Evolutionary conservation across 2,888 invertebrate species (phyloP).

Genomic region (Ophion costatus): DNA sequence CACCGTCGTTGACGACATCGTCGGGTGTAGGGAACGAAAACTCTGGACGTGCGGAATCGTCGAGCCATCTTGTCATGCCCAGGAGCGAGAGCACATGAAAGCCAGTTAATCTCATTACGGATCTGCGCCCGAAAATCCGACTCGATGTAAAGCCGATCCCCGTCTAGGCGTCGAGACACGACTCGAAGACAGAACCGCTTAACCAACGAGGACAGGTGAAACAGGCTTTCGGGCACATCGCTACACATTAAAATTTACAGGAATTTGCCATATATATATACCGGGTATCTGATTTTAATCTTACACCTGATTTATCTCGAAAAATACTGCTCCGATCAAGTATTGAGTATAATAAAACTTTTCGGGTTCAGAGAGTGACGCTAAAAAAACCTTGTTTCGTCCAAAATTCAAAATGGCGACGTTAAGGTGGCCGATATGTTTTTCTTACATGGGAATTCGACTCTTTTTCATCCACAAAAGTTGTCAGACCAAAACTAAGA

Average conservation of each 20-base stretch:
- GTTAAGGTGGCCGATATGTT: too few relatives aligned
- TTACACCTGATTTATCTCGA: too few relatives aligned
- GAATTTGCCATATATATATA: constrained; percentile 17
- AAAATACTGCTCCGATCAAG: too few relatives aligned
- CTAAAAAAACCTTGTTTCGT: too few relatives aligned
- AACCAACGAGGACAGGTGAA: constrained; percentile 71
- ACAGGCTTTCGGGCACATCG: constrained; percentile 71
- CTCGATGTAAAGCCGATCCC: constrained; percentile 72
- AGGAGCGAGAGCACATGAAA: neutral
- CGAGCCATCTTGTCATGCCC: constrained; percentile 23
- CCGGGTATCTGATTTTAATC: too few relatives aligned
- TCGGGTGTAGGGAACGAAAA: constrained; percentile 10
- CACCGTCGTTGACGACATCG: neutral
- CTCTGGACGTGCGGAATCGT: constrained; percentile 20
- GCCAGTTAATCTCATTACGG: constrained; percentile 69
- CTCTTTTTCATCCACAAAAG: too few relatives aligned
- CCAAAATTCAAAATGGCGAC: too few relatives aligned
- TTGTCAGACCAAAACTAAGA: too few relatives aligned
- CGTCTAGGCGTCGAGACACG: constrained; percentile 40
- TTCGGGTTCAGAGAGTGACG: too few relatives aligned
- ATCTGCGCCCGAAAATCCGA: constrained; percentile 63
- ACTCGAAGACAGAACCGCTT: constrained; percentile 47
- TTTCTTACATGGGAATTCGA: too few relatives aligned
- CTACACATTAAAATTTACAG: constrained; percentile 64
- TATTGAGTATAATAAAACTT: too few relatives aligned